Evolutionary conservation across 2,797 vertebrate genomes (phyloP), one percentile per base, ranked within the genome.

Genomic region (Chaenodraco wilsoni): DNA sequence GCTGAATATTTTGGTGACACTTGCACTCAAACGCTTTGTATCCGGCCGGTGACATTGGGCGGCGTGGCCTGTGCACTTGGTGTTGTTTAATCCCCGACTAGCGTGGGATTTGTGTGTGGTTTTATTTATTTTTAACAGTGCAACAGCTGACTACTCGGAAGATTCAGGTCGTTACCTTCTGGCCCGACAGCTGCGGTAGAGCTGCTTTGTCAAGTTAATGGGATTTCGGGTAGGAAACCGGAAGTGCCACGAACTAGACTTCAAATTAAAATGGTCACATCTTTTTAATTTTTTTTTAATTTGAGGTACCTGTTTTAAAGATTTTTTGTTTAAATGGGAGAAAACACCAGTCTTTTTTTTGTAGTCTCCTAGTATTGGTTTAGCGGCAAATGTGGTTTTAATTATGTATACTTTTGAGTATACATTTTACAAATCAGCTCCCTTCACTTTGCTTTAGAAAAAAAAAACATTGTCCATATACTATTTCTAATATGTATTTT

Each of bases 121-220:
- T 93, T 93, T 92, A 91, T 93, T 94, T 94, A 92, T 94, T 92
- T 94, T 94, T 93, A 93, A 94, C 91, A 84, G 85, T 84, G 90
- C 92, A 92, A 93, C 94, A 94, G 93, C 93, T 93, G 94, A 93
- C 88, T 74, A 87, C 88, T 89, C 84, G 48, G 81, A 83, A 87
- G 86, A 93, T 88, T 76, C 91, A 88, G 89, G 93, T 90, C 89
- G 83, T 85, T 91, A 89, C 92, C 89, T 91, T 90, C 89, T 92
- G 91, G 82, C 83, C 82, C 85, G 76, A 92, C 92, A 93, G 92
- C 89, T 93, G 90, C 89, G 81, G 78, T 31, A 23, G 87, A 81
- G 70, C 71, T 41, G 66, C 33, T 9, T 46, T 13, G 77, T 72
- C 40, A 85, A 88, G 65, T 0, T 59, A 43, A 46, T 4, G 50